Evolutionary conservation across 2,113 vertebrate species (phyloP).

Genomic region (Xenotilapia longispinis): DNA sequence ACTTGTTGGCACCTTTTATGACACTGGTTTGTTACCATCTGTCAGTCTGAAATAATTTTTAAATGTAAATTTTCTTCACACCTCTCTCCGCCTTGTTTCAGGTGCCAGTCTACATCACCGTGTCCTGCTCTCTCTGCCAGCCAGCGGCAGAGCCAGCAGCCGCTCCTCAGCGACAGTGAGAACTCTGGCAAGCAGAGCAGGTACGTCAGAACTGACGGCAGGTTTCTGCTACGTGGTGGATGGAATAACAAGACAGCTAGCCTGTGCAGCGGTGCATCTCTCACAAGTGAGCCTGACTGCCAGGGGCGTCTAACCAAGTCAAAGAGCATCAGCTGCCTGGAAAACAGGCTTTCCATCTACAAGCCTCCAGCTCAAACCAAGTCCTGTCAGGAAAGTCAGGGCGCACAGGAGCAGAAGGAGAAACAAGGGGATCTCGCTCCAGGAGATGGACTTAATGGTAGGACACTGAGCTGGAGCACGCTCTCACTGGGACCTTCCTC

Average conservation of each 20-base stretch:
- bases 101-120: constrained; percentile 88
- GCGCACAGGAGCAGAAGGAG: constrained; percentile 34
- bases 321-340: constrained; percentile 81
- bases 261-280: constrained; percentile 63
- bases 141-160: constrained; percentile 73
- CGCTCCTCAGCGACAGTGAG: constrained; percentile 80
- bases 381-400: constrained; percentile 67
- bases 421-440: constrained; percentile 46
- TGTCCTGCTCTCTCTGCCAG: constrained; percentile 77
- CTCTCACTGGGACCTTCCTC: constrained; percentile 73
- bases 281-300: constrained; percentile 60
- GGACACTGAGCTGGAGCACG: constrained; percentile 75
- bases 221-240: constrained; percentile 72
- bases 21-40: neutral
- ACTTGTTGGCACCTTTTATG: neutral
- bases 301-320: constrained; percentile 75
- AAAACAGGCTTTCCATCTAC: constrained; percentile 80
- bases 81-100: constrained; percentile 66
- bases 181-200: constrained; percentile 67
- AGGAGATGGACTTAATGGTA: constrained; percentile 70
- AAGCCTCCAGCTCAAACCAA: constrained; percentile 56
- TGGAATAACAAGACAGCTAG: constrained; percentile 67
- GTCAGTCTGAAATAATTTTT: neutral
- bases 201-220: constrained; percentile 72
- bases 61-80: neutral